Evolutionary conservation across 2,888 invertebrate species (phyloP).

Genomic region (Trissonchulus sp.): DNA sequence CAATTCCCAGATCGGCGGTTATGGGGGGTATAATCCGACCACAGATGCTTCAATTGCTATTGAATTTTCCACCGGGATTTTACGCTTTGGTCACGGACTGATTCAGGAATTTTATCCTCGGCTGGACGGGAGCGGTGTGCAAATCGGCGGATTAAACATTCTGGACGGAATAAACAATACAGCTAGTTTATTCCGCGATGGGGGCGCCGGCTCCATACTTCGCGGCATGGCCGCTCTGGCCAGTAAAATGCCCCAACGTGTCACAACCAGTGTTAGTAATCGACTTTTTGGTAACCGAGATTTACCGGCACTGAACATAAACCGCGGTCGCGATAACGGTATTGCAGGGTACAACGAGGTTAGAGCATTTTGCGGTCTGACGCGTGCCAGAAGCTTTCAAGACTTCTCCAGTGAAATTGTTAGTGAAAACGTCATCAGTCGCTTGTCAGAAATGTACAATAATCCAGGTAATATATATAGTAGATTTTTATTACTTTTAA

Average conservation of each 20-base stretch:
- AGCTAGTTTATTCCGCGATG: conserved; percentile 81
- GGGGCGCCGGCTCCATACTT: conserved; percentile 87
- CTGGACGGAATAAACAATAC: conserved; percentile 95
- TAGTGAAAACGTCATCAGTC: too few relatives aligned
- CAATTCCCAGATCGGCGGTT: conserved; percentile 68
- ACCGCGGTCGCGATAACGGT: conserved; percentile 70
- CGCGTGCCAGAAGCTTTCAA: conserved; percentile 69
- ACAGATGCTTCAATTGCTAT: conserved; percentile 82
- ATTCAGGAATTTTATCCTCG: conserved; percentile 71
- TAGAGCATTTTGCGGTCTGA: conserved; percentile 77
- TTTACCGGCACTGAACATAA: conserved; percentile 77
- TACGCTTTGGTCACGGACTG: conserved; percentile 86
- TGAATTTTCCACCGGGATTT: conserved; percentile 91
- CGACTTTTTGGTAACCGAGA: conserved; percentile 68
- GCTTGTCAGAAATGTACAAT: too few relatives aligned
- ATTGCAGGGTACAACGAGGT: conserved; percentile 78
- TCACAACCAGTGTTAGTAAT: conserved; percentile 89
- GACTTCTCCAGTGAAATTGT: too few relatives aligned
- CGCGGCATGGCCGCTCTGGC: conserved; percentile 81
- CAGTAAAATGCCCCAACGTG: conserved; percentile 64
- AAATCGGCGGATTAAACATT: conserved; percentile 70
- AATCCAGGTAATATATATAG: too few relatives aligned
- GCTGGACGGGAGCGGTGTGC: conserved; percentile 69
- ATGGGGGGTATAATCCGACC: conserved; percentile 72
- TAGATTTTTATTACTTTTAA: too few relatives aligned